Percentiles rank a stretch among this genome's conserved stretches.
These are phyloP conservation scores for Kryphioiulus occultus DNA, from an alignment of 2,888 invertebrate genomes.

Conservation along the genomic window DNA sequence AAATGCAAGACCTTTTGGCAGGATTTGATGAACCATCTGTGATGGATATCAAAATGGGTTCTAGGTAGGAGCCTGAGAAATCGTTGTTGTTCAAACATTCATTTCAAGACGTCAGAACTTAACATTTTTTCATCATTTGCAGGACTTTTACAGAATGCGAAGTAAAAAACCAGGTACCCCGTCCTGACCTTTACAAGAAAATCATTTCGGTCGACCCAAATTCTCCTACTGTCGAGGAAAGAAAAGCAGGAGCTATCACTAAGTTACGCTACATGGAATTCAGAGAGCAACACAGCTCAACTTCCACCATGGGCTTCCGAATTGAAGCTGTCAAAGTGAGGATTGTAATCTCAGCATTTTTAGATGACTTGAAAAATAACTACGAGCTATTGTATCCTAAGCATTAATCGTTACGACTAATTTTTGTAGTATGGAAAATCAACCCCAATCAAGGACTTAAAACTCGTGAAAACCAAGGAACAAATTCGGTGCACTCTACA, in stretches of 20 bases:
- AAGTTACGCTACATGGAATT: slow-evolving; percentile 97
- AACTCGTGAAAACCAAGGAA: slow-evolving; percentile 75
- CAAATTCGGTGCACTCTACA: slow-evolving; percentile 29
- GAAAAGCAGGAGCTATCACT: slow-evolving; percentile 82
- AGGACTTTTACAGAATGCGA: slow-evolving; percentile 93
- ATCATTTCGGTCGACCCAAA: slow-evolving; percentile 90
- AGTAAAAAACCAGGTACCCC: slow-evolving; percentile 83
- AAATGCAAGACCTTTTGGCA: slow-evolving; percentile 90
- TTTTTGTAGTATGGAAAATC: slow-evolving; percentile 72
- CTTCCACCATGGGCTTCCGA: slow-evolving; percentile 90
- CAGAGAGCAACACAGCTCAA: slow-evolving; percentile 91
- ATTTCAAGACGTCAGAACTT: background rate
- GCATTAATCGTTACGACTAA: slow-evolving; percentile 38
- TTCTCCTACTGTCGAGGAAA: slow-evolving; percentile 86
- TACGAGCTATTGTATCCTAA: background rate
- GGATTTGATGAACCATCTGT: slow-evolving; percentile 92
- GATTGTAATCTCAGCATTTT: background rate
- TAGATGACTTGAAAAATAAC: background rate
- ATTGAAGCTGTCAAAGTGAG: slow-evolving; percentile 90
- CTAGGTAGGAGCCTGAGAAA: slow-evolving; percentile 66
- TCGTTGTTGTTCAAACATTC: background rate
- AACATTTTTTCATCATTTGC: slow-evolving; percentile 54
- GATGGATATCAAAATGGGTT: slow-evolving; percentile 98
- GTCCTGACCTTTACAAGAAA: slow-evolving; percentile 91
- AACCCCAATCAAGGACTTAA: slow-evolving; percentile 84